Base-by-base conservation (phyloP, 1,140 invertebrate genomes). In the Apis laboriosa region DNA sequence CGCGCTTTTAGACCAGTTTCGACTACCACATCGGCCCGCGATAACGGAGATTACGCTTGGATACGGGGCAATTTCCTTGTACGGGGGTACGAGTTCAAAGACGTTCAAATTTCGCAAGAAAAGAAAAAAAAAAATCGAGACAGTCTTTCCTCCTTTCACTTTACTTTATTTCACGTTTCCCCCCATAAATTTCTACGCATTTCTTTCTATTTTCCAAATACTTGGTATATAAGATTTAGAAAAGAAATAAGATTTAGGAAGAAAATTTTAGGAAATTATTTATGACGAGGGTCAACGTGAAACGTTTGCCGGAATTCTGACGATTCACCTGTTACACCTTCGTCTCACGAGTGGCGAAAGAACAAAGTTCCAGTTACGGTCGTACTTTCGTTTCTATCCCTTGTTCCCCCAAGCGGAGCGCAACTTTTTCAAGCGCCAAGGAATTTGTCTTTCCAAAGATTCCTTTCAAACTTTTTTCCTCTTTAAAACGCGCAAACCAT, bases 311-410 rank as follows among this genome's bases (percentile, higher is more conserved):
- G 21, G 28, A 73, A 64, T 73, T 55, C 68, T 55, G 34, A 81
- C 61, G 24, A 24, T n/a, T 81, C 73, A 81, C 79, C 72, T 76
- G 79, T 81, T 81, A 81, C 79, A 67, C 73, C 72, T 66, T 67
- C 34, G 53, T 58, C 43, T 17, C 71, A 4, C 8, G 12, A 63
- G 24, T 55, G n/a, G 9, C 51, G 17, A 5, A 17, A 17, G 64
- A 17, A 67, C 49, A 53, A 67, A 76, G 64, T 21, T 73, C 17
- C 61, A 24, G 34, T 24, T 73, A 63, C 58, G 43, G 17, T 58
- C 55, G 34, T 67, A 15, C 63, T 63, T 75, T 56, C 55, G 51
- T 28, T 79, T 77, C 55, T 55, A 19, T 15, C 7, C 76, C 53
- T 76, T 51, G 55, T 60, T 43, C 34, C 13, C 49, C 2, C 28